A percentile compares a stretch with the other conserved stretches of the same genome.
Conservation (phyloP, 2,888 invertebrate genomes). For the Eremobia ochroleuca region DNA sequence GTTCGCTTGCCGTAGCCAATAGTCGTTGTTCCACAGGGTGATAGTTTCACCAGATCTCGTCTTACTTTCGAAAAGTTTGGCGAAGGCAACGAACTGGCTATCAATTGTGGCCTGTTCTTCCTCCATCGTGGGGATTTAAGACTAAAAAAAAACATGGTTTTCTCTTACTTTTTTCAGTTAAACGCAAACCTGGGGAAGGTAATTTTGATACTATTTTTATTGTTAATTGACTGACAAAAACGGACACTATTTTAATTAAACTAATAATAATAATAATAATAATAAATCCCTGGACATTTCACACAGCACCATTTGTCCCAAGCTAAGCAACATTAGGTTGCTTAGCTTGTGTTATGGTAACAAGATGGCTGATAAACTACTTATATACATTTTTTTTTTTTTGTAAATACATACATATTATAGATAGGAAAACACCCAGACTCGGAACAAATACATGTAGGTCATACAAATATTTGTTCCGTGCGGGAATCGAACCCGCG, state of each 20-base stretch:
- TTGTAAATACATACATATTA: too few relatives aligned
- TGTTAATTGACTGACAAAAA: background rate
- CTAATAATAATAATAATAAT: too few relatives aligned
- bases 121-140: constrained; percentile 71
- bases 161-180: background rate
- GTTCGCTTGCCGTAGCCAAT: constrained; percentile 84
- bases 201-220: background rate
- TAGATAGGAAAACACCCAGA: too few relatives aligned
- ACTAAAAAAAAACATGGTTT: constrained; percentile 23
- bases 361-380: too few relatives aligned
- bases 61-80: constrained; percentile 76
- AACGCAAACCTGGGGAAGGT: background rate
- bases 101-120: constrained; percentile 83
- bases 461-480: too few relatives aligned
- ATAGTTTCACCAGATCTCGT: constrained; percentile 78
- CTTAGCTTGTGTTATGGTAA: too few relatives aligned
- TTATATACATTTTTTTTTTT: too few relatives aligned
- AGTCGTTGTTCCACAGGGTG: constrained; percentile 81
- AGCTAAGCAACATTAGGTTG: too few relatives aligned
- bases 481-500: too few relatives aligned
- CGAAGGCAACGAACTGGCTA: constrained; percentile 79
- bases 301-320: too few relatives aligned
- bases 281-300: too few relatives aligned
- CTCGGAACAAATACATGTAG: too few relatives aligned
- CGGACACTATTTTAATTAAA: background rate